Base-by-base conservation (phyloP, 2,797 vertebrate genomes). In the Anas georgica region DNA sequence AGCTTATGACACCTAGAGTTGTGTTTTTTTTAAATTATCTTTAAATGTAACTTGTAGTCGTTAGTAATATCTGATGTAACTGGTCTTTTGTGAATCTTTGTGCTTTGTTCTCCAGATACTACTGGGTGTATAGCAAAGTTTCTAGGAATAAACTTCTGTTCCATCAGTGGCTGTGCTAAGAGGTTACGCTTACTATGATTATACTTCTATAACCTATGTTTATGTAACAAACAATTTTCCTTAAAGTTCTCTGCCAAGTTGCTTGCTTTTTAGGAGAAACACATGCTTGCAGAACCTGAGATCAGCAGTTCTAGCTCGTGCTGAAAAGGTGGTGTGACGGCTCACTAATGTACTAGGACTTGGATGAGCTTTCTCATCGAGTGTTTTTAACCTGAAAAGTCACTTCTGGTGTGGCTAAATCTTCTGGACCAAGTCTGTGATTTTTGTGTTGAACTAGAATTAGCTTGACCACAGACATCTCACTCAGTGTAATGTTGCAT, bases 371-470 rank as follows among this genome's bases (percentile, higher is more conserved):
- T 91, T 94, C 70, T 86, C 63, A 37, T 1, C 0, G 84, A 74
- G 39, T 91, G 54, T 77, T 82, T 88, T 82, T 86, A 85, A 83
- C 45, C 87, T 75, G 88, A 87, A 93, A 81, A 90, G 77, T 43
- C 29, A 90, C 72, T 94, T 94, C 77, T 52, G 13, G 54, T 37
- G 28, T 72, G 60, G 80, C 60, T 91, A 72, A 92, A 50, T 69
- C 56, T 82, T 79, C 64, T 91, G 67, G 78, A 74, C 72, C 56
- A 88, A 64, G 33, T 74, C 18, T 37, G 5, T 79, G 41, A 16
- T 72, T 83, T 73, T 80, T 74, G 18, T 50, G 52, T 68, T 87
- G 41, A 77, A 60, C 41, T 86, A 75, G 92, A 86, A 83, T 93
- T 86, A 93, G 70, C 84, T 83, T 86, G 75, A 73, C 70, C 77